phyloP scores from a whole-genome alignment of 2,113 vertebrate genomes.

The Paralichthys olivaceus region DNA sequence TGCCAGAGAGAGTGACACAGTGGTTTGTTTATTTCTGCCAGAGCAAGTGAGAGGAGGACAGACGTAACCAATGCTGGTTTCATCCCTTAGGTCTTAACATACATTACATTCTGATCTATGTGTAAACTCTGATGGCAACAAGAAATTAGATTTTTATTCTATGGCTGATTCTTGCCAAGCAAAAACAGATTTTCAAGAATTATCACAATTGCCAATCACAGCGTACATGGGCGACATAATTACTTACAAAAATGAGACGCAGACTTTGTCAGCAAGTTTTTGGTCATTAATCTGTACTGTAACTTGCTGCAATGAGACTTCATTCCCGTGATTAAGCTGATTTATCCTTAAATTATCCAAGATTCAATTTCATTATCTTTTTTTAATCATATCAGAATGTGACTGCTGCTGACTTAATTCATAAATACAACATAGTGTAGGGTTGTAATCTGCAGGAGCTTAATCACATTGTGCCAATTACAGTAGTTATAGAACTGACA shows the following conservation, averaged over 20 bases:
- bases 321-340: too few species aligned
- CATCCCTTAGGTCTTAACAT: neutral
- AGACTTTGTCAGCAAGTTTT: neutral
- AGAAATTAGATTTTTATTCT: neutral
- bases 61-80: neutral
- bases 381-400: too few species aligned
- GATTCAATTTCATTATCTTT: too few species aligned
- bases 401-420: too few species aligned
- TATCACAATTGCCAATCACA: neutral
- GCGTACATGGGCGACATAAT: neutral
- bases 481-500: too few species aligned
- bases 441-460: too few species aligned
- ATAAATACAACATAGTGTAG: too few species aligned
- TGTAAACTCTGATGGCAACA: neutral
- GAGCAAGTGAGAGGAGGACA: neutral
- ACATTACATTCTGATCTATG: neutral
- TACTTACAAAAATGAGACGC: neutral
- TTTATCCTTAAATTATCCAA: too few species aligned
- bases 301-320: constrained; percentile 7
- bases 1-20: constrained; percentile 44
- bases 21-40: neutral
- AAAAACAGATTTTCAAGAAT: neutral
- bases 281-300: neutral
- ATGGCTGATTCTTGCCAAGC: neutral
- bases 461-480: too few species aligned